A percentile compares a stretch with the other conserved stretches of the same genome.
Conservation (phyloP, 1,140 invertebrate species). For the silkworm (Bombyx mori) region DNA sequence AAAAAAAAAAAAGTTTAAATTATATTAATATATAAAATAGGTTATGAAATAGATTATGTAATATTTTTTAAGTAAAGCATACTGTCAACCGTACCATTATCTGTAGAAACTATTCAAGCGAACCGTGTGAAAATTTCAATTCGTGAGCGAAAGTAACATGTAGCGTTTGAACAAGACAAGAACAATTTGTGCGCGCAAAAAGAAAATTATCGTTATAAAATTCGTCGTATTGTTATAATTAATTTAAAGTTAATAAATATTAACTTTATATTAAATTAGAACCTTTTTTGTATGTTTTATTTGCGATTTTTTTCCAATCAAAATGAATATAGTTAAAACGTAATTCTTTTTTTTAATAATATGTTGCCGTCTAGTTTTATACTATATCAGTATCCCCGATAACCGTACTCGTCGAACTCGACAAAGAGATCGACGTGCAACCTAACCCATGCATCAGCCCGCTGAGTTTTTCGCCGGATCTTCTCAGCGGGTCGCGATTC, state of each 20-base stretch:
- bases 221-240: background rate
- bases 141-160: background rate
- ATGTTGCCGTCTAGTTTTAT: too few relatives aligned
- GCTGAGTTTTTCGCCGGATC: too few relatives aligned
- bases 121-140: conserved; percentile 4
- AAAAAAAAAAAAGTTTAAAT: too few relatives aligned
- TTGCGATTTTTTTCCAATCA: background rate
- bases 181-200: too few relatives aligned
- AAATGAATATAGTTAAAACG: too few relatives aligned
- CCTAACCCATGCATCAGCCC: too few relatives aligned
- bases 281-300: background rate
- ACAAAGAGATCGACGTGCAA: too few relatives aligned
- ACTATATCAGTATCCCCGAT: too few relatives aligned
- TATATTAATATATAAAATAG: too few relatives aligned
- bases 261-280: background rate
- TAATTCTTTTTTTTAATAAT: too few relatives aligned
- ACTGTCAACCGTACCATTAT: background rate
- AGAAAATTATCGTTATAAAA: background rate
- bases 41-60: background rate
- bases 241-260: background rate
- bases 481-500: too few relatives aligned
- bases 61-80: conserved; percentile 4
- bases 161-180: background rate
- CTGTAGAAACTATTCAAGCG: conserved; percentile 5
- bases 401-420: too few relatives aligned